phyloP scores from a whole-genome alignment of 2,888 invertebrate genomes.

The Meganola albula region DNA sequence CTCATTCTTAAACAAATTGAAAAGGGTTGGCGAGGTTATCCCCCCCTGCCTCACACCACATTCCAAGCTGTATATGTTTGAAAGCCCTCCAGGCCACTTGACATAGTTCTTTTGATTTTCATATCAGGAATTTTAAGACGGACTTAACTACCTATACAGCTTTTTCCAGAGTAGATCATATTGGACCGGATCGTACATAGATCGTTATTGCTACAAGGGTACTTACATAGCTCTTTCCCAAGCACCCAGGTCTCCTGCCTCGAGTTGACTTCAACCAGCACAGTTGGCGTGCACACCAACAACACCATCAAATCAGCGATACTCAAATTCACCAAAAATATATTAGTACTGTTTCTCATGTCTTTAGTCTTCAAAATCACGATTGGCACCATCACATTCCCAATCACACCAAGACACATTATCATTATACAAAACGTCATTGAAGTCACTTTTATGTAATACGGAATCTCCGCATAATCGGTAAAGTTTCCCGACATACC shows the following conservation, averaged over 20 bases:
- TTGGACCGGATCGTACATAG: neutral
- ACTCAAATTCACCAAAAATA: constrained; percentile 95
- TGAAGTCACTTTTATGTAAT: constrained; percentile 91
- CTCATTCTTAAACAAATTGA: no score
- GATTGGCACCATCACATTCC: constrained; percentile 95
- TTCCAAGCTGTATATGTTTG: no score
- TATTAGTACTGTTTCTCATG: constrained; percentile 96
- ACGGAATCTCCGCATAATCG: constrained; percentile 82
- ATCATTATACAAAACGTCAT: constrained; percentile 93
- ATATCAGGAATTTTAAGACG: no score
- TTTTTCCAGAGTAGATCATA: no score
- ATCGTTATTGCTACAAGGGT: constrained; percentile 11
- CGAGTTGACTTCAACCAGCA: constrained; percentile 95
- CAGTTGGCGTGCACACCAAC: constrained; percentile 94
- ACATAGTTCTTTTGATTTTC: no score
- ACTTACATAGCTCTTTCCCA: constrained; percentile 96
- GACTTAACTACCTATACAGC: no score
- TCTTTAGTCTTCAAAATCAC: constrained; percentile 95
- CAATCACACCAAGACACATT: constrained; percentile 92
- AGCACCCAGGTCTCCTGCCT: constrained; percentile 95
- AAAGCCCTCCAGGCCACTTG: no score
- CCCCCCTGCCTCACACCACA: no score
- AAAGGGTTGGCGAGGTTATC: no score
- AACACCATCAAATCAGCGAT: constrained; percentile 95
- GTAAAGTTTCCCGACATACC: constrained; percentile 52